phyloP scores from a whole-genome alignment of 2,113 vertebrate species.

The Pavo muticus region DNA sequence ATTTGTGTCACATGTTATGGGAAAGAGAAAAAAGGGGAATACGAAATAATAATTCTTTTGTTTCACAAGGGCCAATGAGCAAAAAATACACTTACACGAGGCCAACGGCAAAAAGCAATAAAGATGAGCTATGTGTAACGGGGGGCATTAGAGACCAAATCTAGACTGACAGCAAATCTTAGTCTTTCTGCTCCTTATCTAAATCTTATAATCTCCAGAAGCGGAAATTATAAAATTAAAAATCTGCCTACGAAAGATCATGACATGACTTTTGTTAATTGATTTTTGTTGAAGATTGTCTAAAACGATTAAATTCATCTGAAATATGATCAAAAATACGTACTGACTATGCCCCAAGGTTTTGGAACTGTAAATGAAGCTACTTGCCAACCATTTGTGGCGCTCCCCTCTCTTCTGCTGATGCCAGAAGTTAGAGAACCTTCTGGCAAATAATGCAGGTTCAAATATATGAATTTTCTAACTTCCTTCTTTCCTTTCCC shows the following conservation, averaged over 20 bases:
- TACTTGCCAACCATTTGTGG: background rate
- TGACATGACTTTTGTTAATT: background rate
- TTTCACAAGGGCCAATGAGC: slow-evolving; percentile 29
- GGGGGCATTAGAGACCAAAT: background rate
- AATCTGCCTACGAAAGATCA: background rate
- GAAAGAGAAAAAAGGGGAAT: background rate
- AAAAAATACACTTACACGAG: background rate
- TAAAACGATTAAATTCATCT: background rate
- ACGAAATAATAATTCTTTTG: background rate
- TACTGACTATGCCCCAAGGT: background rate
- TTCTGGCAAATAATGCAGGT: background rate
- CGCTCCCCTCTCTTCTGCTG: background rate
- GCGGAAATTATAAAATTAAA: background rate
- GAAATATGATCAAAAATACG: background rate
- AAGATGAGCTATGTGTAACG: background rate
- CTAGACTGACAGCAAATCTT: background rate
- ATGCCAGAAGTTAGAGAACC: background rate
- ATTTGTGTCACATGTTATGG: slow-evolving; percentile 6
- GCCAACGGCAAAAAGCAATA: slow-evolving; percentile 15
- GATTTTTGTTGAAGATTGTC: background rate
- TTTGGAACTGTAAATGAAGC: background rate
- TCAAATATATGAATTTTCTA: background rate
- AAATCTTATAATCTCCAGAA: slow-evolving; percentile 1
- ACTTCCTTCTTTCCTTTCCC: background rate
- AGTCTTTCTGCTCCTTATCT: background rate